Evolutionary conservation across 1,140 invertebrate species (phyloP).

Genomic region (Ostrea edulis): DNA sequence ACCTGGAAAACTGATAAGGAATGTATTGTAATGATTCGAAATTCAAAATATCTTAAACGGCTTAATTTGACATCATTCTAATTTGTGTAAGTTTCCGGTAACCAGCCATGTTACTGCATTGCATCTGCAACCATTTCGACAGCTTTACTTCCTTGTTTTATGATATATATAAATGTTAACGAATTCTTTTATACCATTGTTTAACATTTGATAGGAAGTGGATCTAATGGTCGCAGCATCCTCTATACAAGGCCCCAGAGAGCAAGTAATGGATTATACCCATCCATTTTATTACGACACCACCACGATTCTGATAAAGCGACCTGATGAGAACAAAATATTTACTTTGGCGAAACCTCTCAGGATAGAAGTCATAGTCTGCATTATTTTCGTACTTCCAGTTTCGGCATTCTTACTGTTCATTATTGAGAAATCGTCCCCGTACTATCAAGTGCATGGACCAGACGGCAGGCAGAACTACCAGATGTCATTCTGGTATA

Average conservation of each 20-base stretch:
- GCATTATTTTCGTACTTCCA: conserved; percentile 50
- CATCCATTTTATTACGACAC: conserved; percentile 92
- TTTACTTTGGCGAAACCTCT: conserved; percentile 64
- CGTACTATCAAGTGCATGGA: conserved; percentile 51
- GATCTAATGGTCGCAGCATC: conserved; percentile 64
- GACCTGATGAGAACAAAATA: conserved; percentile 62
- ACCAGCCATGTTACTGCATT: too few species aligned
- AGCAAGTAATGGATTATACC: conserved; percentile 77
- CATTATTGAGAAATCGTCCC: conserved; percentile 60
- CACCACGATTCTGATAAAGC: conserved; percentile 82
- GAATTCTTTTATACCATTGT: too few species aligned
- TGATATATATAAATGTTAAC: too few species aligned
- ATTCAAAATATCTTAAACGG: too few species aligned
- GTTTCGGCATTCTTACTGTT: conserved; percentile 46
- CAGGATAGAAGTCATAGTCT: conserved; percentile 61
- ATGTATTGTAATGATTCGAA: too few species aligned
- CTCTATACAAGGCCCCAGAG: conserved; percentile 55
- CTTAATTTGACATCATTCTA: too few species aligned
- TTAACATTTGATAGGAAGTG: conserved; percentile 59
- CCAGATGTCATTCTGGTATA: conserved; percentile 58
- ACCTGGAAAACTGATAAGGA: too few species aligned
- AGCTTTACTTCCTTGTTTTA: too few species aligned
- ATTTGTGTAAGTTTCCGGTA: too few species aligned
- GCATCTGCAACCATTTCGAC: too few species aligned
- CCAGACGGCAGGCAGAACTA: conserved; percentile 41